phyloP scores from a whole-genome alignment of 2,888 invertebrate genomes.

The Lacanobia wlatinum region DNA sequence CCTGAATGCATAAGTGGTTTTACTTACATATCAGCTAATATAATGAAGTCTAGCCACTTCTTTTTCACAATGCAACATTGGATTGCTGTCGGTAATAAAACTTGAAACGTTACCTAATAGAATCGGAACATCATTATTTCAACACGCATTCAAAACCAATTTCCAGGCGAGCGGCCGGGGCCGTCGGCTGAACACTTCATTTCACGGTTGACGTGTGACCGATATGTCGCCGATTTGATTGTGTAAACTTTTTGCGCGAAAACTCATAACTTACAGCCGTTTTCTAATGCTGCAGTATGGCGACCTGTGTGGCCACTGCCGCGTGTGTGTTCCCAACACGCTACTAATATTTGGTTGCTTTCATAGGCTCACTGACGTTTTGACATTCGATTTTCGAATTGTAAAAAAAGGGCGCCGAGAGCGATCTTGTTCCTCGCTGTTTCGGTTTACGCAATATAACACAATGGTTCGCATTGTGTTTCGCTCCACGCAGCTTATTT shows the following conservation, averaged over 20 bases:
- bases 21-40: background rate
- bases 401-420: slow-evolving; percentile 81
- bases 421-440: slow-evolving; percentile 62
- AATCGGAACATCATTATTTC: slow-evolving; percentile 61
- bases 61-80: slow-evolving; percentile 9
- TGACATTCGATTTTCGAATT: slow-evolving; percentile 78
- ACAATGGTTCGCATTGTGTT: slow-evolving; percentile 80
- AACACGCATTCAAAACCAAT: slow-evolving; percentile 77
- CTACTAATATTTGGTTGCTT: slow-evolving; percentile 86
- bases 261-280: slow-evolving; percentile 77
- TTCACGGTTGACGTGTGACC: slow-evolving; percentile 84
- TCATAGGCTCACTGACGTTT: slow-evolving; percentile 86
- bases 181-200: slow-evolving; percentile 78
- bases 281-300: slow-evolving; percentile 83
- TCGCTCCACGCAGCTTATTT: slow-evolving; percentile 75
- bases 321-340: slow-evolving; percentile 82
- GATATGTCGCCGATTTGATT: slow-evolving; percentile 83
- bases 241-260: slow-evolving; percentile 80
- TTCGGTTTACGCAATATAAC: slow-evolving; percentile 70
- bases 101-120: slow-evolving; percentile 48
- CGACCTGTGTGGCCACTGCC: slow-evolving; percentile 87
- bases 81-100: slow-evolving; percentile 45
- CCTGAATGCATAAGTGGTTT: slow-evolving; percentile 14
- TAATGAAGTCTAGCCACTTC: background rate
- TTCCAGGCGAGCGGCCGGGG: slow-evolving; percentile 70